Base-by-base conservation (phyloP, 2,113 vertebrate species). In the Pachyramphus minor region DNA sequence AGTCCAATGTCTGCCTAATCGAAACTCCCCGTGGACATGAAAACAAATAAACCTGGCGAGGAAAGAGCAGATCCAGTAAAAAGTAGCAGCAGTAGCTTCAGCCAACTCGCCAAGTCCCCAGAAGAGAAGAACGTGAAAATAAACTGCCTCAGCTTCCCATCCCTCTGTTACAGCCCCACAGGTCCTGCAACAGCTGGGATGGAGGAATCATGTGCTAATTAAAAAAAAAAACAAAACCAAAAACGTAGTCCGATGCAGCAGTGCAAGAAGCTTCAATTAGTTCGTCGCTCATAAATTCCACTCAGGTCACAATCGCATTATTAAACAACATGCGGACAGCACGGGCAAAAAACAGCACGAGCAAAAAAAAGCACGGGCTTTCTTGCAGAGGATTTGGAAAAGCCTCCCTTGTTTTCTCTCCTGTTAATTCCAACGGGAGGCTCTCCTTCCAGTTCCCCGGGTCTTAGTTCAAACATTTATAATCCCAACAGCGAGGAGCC, bases 391-490 rank as follows among this genome's bases (percentile, higher is more conserved):
- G 84, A 74, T 56, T 49, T 74, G 67, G 76, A 69, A 89, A 87
- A 95, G 67, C 62, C 87, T 90, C 79, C 77, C 73, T 77, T 74
- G 47, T 73, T 79, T 66, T 21, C 86, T 79, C 94, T 84, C 76
- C 86, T 37, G 1, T 14, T 80, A 87, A 73, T 73, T 95, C 96
- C 92, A 56, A 37, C 49, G 52, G 91, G 88, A 89, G 87, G 85
- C 78, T 87, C 92, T 58, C 93, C 86, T 92, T 93, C 68, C 93
- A 92, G 80, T 64, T 81, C 47, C 95, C 81, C 24, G 53, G 77
- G 77, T 80, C 96, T 94, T 86, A 56, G 92, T 66, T 87, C 91
- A 53, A 67, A 88, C 96, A 97, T 97, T 97, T 95, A 95, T 95
- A 96, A 96, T 94, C 90, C 96, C 95, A 88, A 82, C 17, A 90